Base-by-base conservation (phyloP, 2,888 invertebrate genomes). In the Tetramorium bicarinatum region DNA sequence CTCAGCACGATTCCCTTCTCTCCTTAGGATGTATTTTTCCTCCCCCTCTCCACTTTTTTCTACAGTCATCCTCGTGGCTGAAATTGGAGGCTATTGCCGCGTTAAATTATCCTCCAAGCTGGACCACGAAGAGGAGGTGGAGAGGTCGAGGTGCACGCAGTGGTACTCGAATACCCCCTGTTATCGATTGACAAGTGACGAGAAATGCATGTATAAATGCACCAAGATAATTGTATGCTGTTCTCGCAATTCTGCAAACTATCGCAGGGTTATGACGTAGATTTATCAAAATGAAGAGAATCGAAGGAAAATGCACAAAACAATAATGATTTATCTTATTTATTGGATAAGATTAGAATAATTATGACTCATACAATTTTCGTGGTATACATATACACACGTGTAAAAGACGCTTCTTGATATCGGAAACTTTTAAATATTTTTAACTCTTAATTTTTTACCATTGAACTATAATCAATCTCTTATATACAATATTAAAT, bases 101-200 rank as follows among this genome's bases (percentile, higher is more conserved):
- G 52, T 66, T 15, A 49, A 77, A 67, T 18, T n/a, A 34, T 77
- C 13, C 29, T 67, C 67, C 9, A 6, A 3, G 8, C n/a, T 11
- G 15, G 44, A 76, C 64, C 29, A 34, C 11, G 41, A 75, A 15
- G 34, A 21, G 38, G 18, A 38, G 11, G 1, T 1, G 18, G 6
- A 54, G 18, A 54, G 25, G 25, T 41, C 41, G 54, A 44, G 54
- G 29, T 52, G n/a, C 13, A 66, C n/a, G 71, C 52, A 69, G 61
- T 41, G 47, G 54, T 29, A 71, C 41, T 72, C 18, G 54, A 80
- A 67, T 79, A 62, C 15, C n/a, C n/a, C 15, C 49, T 67, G 59
- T 67, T 85, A 84, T 85, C 79, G 84, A 85, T 85, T 85, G 75
- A 80, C 75, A 85, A 85, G 67, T 71, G 77, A 83, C 21, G 64